Evolutionary conservation across 2,113 vertebrate genomes (phyloP), one percentile per base, ranked within the genome.

Genomic region (Pterocles burchelli): DNA sequence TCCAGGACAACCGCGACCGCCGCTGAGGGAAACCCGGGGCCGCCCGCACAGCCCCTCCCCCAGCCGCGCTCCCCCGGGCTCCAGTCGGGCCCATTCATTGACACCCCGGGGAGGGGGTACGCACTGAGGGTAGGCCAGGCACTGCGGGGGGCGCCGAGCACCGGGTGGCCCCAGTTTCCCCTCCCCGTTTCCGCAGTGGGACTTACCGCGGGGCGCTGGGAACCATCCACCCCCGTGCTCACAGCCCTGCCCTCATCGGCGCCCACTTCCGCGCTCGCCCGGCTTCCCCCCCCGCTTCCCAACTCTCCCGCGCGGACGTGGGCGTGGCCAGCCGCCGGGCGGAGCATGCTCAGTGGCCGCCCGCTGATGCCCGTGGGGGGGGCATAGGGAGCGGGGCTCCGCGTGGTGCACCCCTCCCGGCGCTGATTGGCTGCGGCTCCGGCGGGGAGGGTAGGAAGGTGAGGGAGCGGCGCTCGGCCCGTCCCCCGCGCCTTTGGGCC

Each of bases 261-360:
- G 0, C 1, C 0, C 55, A 4, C 84, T 41, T 9, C 46, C 54
- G 3, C 36, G 2, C 7, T 1, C 6, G 2, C 3, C 5, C 57
- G 2, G 16, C 6, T 10, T 38, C 11, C 34, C 15, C 5, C 38
- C 6, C 10, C 25, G 33, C 3, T 8, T 22, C 7, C 34, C 46
- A 3, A 7, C 58, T 8, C 9, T 75, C 68, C 68, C 73, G 70
- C 80, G 22, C 62, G 75, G 54, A 83, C 86, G 34, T 24, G 68
- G 62, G 76, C 41, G 34, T 4, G 22, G 3, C 49, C 33, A 6
- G 5, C 26, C 1, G 5, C 29, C 1, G 22, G 8, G 6, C 11
- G 1, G 73, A 36, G 85, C 94, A n/a, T 61, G 87, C 89, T n/a
- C 86, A 2, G 11, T 12, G 7, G 2, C 16, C 19, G 24, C 19